A percentile compares a stretch with the other conserved stretches of the same genome.
Evolutionary conservation across 2,113 vertebrate species (phyloP).

Genomic region (Rhegmatorhina hoffmannsi): DNA sequence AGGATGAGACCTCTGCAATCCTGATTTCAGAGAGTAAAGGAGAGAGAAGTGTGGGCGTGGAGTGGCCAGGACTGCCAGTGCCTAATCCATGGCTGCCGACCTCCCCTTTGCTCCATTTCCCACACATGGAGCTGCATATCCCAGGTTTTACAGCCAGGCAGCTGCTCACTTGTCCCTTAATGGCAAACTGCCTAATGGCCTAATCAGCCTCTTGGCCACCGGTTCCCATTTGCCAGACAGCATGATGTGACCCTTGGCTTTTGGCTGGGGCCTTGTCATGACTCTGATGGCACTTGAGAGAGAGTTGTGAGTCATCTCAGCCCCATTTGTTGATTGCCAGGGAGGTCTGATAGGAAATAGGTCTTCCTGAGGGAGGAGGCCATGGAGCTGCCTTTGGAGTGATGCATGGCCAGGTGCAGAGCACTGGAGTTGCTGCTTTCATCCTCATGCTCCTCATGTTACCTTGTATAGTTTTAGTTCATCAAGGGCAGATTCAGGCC

Average conservation of each 20-base stretch:
- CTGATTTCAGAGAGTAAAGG: background rate
- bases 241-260: background rate
- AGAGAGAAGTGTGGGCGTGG: background rate
- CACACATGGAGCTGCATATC: fast-evolving
- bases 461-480: fast-evolving
- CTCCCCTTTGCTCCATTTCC: background rate
- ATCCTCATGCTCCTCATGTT: background rate
- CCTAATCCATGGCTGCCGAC: background rate
- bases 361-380: background rate
- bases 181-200: background rate
- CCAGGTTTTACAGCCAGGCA: background rate
- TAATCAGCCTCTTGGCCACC: background rate
- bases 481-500: background rate
- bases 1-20: background rate
- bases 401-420: background rate
- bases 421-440: background rate
- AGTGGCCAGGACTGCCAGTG: background rate
- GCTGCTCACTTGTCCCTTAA: background rate
- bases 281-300: background rate
- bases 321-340: background rate
- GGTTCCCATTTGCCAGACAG: background rate
- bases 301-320: background rate
- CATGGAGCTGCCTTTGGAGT: background rate
- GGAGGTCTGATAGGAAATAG: background rate
- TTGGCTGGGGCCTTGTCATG: background rate